Conservation (phyloP, 2,113 vertebrate species). For the Sylvilagus bachmani region DNA sequence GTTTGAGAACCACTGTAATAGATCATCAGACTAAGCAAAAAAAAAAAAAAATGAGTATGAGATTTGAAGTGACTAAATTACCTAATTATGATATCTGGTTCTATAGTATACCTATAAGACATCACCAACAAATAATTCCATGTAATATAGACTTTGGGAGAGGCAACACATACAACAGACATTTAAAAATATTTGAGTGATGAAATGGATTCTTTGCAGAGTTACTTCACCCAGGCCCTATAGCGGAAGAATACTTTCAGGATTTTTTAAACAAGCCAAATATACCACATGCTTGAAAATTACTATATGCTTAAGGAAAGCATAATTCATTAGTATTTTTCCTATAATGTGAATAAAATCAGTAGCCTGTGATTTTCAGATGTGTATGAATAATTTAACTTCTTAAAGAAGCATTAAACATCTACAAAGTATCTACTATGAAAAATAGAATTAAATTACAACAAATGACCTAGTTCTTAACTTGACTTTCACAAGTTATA, state of each 20-base stretch:
- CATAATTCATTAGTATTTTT: not conserved
- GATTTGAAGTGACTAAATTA: not conserved
- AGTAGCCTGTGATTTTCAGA: not conserved
- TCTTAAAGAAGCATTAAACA: conserved; percentile 21
- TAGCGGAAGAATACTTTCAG: not conserved
- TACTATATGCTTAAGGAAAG: not conserved
- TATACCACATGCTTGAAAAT: not conserved
- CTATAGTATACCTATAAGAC: not conserved
- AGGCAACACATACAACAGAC: not conserved
- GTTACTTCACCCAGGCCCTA: not conserved
- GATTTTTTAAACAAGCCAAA: not conserved
- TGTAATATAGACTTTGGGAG: not conserved
- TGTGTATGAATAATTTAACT: not conserved
- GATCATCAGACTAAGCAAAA: not conserved
- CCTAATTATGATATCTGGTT: not conserved
- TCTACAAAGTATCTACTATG: not conserved
- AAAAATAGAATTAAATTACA: conserved; percentile 5
- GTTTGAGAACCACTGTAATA: not conserved
- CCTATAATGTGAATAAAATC: not conserved
- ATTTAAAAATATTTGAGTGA: not conserved
- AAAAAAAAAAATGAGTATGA: not conserved
- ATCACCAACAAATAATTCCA: not conserved
- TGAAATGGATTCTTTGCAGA: not conserved
- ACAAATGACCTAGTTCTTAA: not conserved
- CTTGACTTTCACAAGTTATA: not conserved